Base-by-base conservation (phyloP, 2,797 vertebrate species). In the Artibeus jamaicensis region DNA sequence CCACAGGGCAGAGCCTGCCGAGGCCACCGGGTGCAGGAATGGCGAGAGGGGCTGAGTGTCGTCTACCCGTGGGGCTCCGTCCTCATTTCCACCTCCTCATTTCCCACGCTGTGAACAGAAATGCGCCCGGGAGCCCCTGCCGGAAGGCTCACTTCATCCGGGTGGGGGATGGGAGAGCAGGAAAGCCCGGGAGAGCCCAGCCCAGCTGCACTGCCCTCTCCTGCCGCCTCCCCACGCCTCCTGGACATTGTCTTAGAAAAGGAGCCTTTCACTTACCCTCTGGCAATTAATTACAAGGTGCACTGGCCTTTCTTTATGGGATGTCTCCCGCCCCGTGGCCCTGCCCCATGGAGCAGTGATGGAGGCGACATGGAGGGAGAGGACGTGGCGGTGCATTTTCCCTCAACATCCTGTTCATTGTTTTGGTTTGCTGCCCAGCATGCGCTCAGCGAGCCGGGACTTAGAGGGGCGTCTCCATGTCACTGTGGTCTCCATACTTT, bases 271-370 rank as follows among this genome's bases (percentile, higher is more conserved):
- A 16, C 50, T 37, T 68, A 81, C n/a, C n/a, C 5, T 19, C 8
- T 16, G 15, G 32, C 34, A 9, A 81, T 21, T 19, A 6, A 81
- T 21, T 19, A 6, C 73, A 59, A 59, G 83, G 9, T 1, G 2
- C n/a, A 2, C 9, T 16, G 16, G 1, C 1, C 42, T 37, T 9
- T 37, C 10, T 32, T 29, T 65, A 32, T 5, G 0, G 9, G n/a
- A 26, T 0, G n/a, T 0, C 5, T 48, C 37, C 70, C 9, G 8
- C 22, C 68, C 70, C 0, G 0, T 1, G 0, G 14, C 1, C 1
- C 34, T 46, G 2, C 18, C 37, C 46, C 6, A 8, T 22, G 2
- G 24, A 32, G 37, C 74, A 10, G 2, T 1, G 42, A 59, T 0
- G 4, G 44, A 10, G 44, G 22, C 3, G 6, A 22, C 6, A 5